Percentiles rank a stretch among this genome's conserved stretches.
Conservation (phyloP, 2,797 vertebrate species). For the Odontamblyopus lacepedii region DNA sequence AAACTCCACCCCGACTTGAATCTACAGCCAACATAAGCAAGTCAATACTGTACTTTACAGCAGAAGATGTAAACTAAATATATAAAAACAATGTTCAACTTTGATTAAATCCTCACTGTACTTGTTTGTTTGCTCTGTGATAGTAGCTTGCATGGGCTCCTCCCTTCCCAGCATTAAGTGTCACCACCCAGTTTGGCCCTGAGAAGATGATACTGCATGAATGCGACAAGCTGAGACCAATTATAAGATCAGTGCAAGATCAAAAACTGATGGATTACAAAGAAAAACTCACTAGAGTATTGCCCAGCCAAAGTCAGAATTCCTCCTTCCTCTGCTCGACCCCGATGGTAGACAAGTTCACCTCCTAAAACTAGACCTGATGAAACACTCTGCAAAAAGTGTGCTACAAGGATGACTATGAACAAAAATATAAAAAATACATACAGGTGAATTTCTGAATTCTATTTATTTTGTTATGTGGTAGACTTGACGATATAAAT, state of each 20-base stretch:
- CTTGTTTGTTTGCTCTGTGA: slow-evolving; percentile 93
- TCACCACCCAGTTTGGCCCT: slow-evolving; percentile 92
- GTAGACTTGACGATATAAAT: not conserved
- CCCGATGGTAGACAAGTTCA: slow-evolving; percentile 93
- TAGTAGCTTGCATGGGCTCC: slow-evolving; percentile 97
- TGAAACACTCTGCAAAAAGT: slow-evolving; percentile 95
- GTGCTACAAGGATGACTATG: slow-evolving; percentile 93
- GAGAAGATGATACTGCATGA: slow-evolving; percentile 3
- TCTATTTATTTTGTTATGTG: not conserved
- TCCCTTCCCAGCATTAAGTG: slow-evolving; percentile 91
- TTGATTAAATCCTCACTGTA: slow-evolving; percentile 28
- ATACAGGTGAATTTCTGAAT: not conserved
- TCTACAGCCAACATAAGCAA: slow-evolving; percentile 65
- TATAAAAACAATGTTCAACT: not conserved
- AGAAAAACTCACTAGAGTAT: slow-evolving; percentile 82
- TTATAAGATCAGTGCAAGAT: not conserved
- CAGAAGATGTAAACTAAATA: not conserved
- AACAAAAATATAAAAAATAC: slow-evolving; percentile 21
- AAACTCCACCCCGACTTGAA: slow-evolving; percentile 95
- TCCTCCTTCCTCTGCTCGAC: slow-evolving; percentile 91
- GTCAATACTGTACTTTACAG: not conserved
- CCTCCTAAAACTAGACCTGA: slow-evolving; percentile 90
- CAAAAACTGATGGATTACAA: slow-evolving; percentile 5
- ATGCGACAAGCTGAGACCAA: not conserved
- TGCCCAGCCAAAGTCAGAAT: slow-evolving; percentile 93